phyloP scores from a whole-genome alignment of 2,113 vertebrate genomes.

The Vulpes lagopus region DNA sequence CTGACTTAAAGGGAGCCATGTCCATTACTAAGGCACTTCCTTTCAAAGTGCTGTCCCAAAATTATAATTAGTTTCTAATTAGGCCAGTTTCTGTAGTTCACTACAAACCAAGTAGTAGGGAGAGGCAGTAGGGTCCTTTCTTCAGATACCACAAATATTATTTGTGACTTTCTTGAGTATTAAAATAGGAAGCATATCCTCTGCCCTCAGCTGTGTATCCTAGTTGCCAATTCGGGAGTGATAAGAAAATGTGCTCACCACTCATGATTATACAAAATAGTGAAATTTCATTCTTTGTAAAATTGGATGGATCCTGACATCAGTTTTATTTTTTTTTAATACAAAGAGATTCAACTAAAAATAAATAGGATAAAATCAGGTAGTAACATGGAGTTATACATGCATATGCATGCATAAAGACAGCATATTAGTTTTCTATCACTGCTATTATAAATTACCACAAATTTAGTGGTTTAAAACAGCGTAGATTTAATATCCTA shows the following conservation, averaged over 20 bases:
- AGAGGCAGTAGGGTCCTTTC: accelerated
- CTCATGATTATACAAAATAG: neutral
- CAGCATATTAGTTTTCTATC: neutral
- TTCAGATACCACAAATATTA: neutral
- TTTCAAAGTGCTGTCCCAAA: neutral
- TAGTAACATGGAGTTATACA: neutral
- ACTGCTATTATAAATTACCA: neutral
- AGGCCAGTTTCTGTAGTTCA: neutral
- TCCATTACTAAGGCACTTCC: neutral
- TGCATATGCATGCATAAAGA: neutral
- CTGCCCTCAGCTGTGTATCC: neutral
- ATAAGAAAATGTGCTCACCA: neutral
- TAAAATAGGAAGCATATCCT: neutral
- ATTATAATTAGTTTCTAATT: neutral
- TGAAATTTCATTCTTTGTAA: neutral
- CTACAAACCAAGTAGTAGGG: accelerated
- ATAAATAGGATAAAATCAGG: neutral
- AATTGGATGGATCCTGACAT: neutral
- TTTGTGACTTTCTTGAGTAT: neutral
- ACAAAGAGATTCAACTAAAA: neutral
- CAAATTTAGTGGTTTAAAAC: neutral
- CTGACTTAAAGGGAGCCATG: neutral
- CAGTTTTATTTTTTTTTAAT: neutral
- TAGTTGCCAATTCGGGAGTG: neutral
- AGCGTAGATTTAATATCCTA: neutral